A percentile compares a stretch with the other conserved stretches of the same genome.
Conservation (phyloP, 2,797 vertebrate species). For the Enteromius fasciolatus region DNA sequence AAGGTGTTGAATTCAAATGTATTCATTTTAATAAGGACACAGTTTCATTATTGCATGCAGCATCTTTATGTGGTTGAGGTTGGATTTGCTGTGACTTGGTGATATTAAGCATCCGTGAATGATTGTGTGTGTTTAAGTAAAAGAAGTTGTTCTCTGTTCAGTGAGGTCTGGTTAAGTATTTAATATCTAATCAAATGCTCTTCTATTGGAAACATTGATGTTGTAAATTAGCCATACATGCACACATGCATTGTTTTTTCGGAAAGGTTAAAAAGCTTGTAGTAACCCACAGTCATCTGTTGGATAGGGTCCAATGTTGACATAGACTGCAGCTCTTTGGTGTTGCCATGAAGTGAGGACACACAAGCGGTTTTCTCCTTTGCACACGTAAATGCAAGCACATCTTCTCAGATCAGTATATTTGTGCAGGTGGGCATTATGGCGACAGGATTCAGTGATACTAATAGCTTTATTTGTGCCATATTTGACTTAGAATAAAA, state of each 20-base stretch:
- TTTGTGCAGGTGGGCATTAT: not conserved
- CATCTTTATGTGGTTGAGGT: not conserved
- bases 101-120: not conserved
- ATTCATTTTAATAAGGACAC: not conserved
- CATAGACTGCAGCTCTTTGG: conserved; percentile 38
- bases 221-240: not conserved
- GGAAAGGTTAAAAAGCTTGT: conserved; percentile 19
- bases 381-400: conserved; percentile 23
- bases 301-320: conserved; percentile 36
- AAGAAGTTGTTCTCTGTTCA: not conserved
- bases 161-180: not conserved
- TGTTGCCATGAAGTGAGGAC: conserved; percentile 47
- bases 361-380: conserved; percentile 20
- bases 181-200: not conserved
- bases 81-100: not conserved
- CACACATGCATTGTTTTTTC: not conserved
- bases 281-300: not conserved
- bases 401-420: not conserved
- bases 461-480: not conserved
- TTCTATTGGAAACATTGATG: conserved; percentile 1
- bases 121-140: not conserved
- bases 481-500: not conserved
- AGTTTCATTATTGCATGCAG: not conserved
- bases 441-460: not conserved
- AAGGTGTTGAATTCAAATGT: not conserved